These are phyloP conservation scores for Eclectus roratus DNA, from an alignment of 2,113 vertebrate species.

Conservation along the genomic window DNA sequence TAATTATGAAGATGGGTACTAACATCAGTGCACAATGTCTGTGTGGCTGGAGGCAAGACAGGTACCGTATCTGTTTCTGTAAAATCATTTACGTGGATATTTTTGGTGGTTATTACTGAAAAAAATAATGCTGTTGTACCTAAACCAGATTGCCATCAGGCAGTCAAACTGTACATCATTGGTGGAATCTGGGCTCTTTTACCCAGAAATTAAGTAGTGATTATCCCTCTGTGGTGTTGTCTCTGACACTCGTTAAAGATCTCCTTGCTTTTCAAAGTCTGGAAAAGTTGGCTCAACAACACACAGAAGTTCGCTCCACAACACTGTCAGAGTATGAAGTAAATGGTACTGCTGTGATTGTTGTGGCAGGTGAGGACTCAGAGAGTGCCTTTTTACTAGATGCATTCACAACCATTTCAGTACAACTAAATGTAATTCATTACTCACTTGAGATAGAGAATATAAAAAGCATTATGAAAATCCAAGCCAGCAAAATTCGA, in stretches of 20 bases:
- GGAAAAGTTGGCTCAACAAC: not conserved
- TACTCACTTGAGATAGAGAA: slow-evolving; percentile 65
- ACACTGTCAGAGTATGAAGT: not conserved
- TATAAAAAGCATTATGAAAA: slow-evolving; percentile 70
- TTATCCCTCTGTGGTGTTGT: not conserved
- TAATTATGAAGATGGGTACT: not conserved
- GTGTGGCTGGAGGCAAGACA: not conserved
- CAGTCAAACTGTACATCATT: not conserved
- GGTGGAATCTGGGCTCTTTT: not conserved
- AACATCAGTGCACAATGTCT: not conserved
- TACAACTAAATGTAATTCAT: slow-evolving; percentile 63
- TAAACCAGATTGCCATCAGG: not conserved
- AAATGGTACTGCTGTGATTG: not conserved
- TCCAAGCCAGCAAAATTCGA: slow-evolving; percentile 29
- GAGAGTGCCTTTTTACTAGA: slow-evolving; percentile 41
- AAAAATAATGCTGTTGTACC: not conserved
- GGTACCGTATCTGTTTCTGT: not conserved
- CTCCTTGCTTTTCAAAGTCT: not conserved
- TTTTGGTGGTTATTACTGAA: not conserved
- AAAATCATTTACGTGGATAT: not conserved
- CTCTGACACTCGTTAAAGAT: not conserved
- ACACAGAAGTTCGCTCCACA: not conserved
- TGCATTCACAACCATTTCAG: slow-evolving; percentile 33
- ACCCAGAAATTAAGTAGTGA: not conserved
- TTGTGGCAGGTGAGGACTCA: not conserved